These are phyloP conservation scores for Gorilla gorilla DNA, from an alignment of 2,113 vertebrate genomes.

Conservation along the genomic window DNA sequence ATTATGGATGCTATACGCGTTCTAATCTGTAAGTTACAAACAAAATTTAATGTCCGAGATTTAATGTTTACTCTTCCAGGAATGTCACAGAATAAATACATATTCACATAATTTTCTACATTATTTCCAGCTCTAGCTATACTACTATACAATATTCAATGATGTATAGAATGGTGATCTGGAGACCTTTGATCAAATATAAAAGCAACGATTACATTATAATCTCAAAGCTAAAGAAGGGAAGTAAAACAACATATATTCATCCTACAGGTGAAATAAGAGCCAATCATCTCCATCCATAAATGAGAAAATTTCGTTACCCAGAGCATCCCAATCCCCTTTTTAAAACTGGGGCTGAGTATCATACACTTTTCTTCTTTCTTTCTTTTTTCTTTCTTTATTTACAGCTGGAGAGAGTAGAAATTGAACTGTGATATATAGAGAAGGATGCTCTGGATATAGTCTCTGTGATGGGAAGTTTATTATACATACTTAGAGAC, in stretches of 20 bases:
- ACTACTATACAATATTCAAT: background rate
- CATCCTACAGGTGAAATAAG: background rate
- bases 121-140: background rate
- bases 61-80: background rate
- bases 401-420: background rate
- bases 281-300: background rate
- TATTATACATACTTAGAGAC: background rate
- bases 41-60: background rate
- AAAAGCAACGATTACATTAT: background rate
- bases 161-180: background rate
- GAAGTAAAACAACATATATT: background rate
- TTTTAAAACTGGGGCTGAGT: background rate
- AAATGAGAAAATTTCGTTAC: background rate
- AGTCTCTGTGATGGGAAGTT: constrained; percentile 15
- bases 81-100: background rate
- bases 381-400: background rate
- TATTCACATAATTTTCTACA: background rate
- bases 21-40: background rate
- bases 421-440: constrained; percentile 29
- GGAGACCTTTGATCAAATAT: background rate
- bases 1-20: background rate
- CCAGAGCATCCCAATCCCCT: background rate
- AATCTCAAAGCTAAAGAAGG: background rate
- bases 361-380: background rate
- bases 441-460: background rate